Conservation (phyloP, 2,888 invertebrate genomes). For the Eulithis prunata region DNA sequence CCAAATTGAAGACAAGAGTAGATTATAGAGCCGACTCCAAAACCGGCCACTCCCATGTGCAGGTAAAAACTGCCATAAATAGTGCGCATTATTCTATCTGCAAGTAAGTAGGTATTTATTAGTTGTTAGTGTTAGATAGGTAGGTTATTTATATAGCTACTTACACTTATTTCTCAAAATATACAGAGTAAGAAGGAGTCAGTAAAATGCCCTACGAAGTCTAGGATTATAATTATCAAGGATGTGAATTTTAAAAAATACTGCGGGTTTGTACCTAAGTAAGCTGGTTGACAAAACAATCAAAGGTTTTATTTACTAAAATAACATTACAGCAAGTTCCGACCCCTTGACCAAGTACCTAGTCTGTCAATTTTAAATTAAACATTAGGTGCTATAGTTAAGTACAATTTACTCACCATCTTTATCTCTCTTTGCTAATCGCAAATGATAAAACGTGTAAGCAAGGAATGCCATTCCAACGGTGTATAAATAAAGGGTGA, state of each 20-base stretch:
- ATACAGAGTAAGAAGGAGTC: too few species aligned
- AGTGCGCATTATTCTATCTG: constrained; percentile 65
- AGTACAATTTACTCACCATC: constrained; percentile 57
- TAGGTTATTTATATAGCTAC: constrained; percentile 24
- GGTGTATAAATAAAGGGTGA: constrained; percentile 89
- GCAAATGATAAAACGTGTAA: constrained; percentile 87
- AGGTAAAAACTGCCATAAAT: constrained; percentile 86
- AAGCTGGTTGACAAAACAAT: too few species aligned
- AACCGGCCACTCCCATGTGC: constrained; percentile 86
- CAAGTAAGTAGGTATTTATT: constrained; percentile 21
- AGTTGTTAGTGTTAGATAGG: too few species aligned
- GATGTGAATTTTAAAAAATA: too few species aligned
- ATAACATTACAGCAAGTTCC: too few species aligned
- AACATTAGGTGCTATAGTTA: too few species aligned
- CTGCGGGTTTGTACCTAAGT: too few species aligned
- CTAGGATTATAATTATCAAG: too few species aligned
- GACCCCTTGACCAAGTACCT: too few species aligned
- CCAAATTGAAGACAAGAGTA: constrained; percentile 89
- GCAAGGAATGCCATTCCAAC: constrained; percentile 88
- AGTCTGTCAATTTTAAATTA: too few species aligned
- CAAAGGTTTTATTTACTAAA: too few species aligned
- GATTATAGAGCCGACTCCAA: constrained; percentile 89
- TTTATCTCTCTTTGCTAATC: constrained; percentile 66
- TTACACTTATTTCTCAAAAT: constrained; percentile 61
- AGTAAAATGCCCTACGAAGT: too few species aligned